Base-by-base conservation (phyloP, 1,140 invertebrate species). In the Macrostomum lignano region DNA sequence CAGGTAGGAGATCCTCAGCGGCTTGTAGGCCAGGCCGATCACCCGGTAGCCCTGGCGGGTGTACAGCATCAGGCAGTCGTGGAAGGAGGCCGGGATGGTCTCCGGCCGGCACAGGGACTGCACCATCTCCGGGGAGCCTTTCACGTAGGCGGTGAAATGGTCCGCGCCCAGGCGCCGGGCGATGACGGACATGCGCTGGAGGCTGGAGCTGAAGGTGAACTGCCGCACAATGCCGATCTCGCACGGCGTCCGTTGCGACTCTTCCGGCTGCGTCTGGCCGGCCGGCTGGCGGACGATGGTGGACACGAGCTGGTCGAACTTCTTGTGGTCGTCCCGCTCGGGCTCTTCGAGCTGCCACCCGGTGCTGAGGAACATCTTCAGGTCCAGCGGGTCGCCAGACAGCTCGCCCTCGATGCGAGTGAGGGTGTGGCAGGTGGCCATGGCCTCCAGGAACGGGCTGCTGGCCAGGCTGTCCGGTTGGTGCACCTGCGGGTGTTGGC, bases 121-220 rank as follows among this genome's bases (percentile, higher is more conserved):
- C 25, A 94, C 67, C 64, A 73, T 81, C 55, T 94, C 84, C 0
- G 84, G 84, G 0, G 84, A 74, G 2, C 84, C 84, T 61, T 94
- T 94, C 39, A 70, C 73, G 46, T 75, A 88, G 1, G 76, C 61
- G 33, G 68, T 65, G 42, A 76, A 70, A 29, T 69, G 53, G 15
- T 66, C 53, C 1, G 66, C 63, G 10, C 66, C 65, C 1, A 75
- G 48, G 7, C 65, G 60, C 24, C 72, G 62, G 1, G 69, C 68
- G 32, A 91, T 71, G 1, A 93, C 82, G 25, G 73, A 73, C 69
- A 86, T 84, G 25, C 84, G 54, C 51, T 88, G 78, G 1, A 84
- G 58, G n/a, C 65, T 67, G 4, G 78, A 86, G 30, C 74, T 73
- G 50, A 93, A 94, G 36, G 81, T 76, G 58, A 81, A 82, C 51